Conservation (phyloP, 2,113 vertebrate genomes). For the Felis chaus region DNA sequence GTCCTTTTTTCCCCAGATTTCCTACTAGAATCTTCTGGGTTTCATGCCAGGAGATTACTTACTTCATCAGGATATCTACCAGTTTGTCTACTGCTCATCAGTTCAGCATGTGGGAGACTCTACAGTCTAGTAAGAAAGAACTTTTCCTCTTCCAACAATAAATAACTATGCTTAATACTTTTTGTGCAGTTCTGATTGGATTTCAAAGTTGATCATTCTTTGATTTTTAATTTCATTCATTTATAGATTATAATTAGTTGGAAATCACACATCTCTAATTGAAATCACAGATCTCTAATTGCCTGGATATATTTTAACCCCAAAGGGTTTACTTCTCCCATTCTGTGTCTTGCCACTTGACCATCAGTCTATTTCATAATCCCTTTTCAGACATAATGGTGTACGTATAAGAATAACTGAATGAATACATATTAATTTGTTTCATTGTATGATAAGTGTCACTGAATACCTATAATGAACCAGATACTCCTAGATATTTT, state of each 20-base stretch:
- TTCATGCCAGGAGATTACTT: not conserved
- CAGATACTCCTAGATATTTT: not conserved
- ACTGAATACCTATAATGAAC: not conserved
- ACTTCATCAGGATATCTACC: not conserved
- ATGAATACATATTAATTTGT: not conserved
- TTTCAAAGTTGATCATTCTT: not conserved
- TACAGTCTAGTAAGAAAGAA: not conserved
- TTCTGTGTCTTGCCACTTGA: not conserved
- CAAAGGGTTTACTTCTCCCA: not conserved
- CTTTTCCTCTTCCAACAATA: not conserved
- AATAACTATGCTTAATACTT: not conserved
- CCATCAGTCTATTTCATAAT: not conserved
- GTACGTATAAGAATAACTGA: not conserved
- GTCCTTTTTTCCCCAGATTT: not conserved
- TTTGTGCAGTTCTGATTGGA: not conserved
- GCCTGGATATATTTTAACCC: not conserved
- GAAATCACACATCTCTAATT: not conserved
- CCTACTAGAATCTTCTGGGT: not conserved
- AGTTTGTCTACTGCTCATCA: not conserved
- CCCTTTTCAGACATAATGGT: not conserved
- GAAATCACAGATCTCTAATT: not conserved
- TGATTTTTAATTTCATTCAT: not conserved
- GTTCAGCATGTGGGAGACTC: not conserved
- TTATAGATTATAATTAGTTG: not conserved
- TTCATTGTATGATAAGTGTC: not conserved